A percentile compares a stretch with the other conserved stretches of the same genome.
Evolutionary conservation across 35 echinoderm and acorn worm species (phyloP).

Genomic region (Lytechinus variegatus): DNA sequence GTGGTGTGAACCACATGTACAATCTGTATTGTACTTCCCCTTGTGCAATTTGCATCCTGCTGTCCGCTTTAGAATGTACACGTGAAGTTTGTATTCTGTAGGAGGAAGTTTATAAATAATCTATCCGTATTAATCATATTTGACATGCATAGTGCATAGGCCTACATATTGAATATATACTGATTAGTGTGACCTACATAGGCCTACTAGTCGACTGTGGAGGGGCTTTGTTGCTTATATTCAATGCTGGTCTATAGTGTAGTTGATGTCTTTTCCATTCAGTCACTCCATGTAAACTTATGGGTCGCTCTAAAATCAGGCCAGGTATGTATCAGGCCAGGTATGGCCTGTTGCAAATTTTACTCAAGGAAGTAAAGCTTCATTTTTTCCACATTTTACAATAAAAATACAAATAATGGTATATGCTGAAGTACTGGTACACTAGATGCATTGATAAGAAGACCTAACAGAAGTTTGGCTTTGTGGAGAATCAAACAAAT

Average conservation of each 20-base stretch:
- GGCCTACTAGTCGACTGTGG: background rate
- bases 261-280: background rate
- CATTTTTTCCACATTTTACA: background rate
- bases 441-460: background rate
- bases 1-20: conserved; percentile 1
- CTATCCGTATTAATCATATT: background rate
- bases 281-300: background rate
- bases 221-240: background rate
- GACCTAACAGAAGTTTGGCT: background rate
- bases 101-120: background rate
- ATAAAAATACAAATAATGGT: background rate
- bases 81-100: background rate
- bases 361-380: background rate
- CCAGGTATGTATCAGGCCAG: background rate
- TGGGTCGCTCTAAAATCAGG: background rate
- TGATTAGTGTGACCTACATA: background rate
- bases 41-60: background rate
- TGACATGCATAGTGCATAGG: background rate
- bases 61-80: background rate
- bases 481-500: background rate
- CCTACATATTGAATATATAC: background rate
- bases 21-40: background rate
- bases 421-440: background rate
- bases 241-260: background rate
- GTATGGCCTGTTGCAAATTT: background rate